Conservation (phyloP, 1,140 invertebrate species). For the Drosophila baimaii region DNA sequence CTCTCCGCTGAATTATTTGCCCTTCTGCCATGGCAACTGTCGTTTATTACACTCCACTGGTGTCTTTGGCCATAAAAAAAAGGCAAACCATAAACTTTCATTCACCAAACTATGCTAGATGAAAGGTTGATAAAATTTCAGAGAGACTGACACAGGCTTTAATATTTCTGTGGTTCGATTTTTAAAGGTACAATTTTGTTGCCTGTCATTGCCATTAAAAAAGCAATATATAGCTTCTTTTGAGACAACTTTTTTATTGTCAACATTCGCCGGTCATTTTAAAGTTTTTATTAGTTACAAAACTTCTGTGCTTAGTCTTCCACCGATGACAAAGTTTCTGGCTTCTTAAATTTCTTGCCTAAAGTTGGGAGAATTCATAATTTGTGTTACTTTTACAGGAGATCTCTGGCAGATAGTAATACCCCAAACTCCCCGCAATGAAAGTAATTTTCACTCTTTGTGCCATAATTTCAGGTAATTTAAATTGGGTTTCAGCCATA, state of each 20-base stretch:
- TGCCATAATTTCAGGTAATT: slow-evolving; percentile 28
- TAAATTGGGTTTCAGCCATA: slow-evolving; percentile 36
- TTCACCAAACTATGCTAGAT: slow-evolving; percentile 31
- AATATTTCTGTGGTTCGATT: not conserved
- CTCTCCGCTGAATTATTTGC: slow-evolving; percentile 33
- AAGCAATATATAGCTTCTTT: not conserved
- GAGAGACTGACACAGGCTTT: not conserved
- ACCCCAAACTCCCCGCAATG: too few relatives aligned
- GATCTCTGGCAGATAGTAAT: not conserved
- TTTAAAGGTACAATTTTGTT: not conserved
- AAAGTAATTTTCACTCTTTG: slow-evolving; percentile 22
- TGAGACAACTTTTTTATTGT: slow-evolving; percentile 28
- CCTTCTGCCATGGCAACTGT: slow-evolving; percentile 59
- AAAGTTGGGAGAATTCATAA: slow-evolving; percentile 4
- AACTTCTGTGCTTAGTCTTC: slow-evolving; percentile 15
- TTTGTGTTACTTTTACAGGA: slow-evolving; percentile 1
- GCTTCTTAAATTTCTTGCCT: not conserved
- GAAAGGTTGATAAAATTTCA: slow-evolving; percentile 7
- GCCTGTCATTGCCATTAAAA: not conserved
- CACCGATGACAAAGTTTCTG: slow-evolving; percentile 3
- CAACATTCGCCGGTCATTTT: slow-evolving; percentile 8
- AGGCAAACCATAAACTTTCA: slow-evolving; percentile 13
- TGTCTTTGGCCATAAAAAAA: slow-evolving; percentile 31
- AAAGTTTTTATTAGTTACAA: slow-evolving; percentile 28
- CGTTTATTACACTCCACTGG: slow-evolving; percentile 37